Evolutionary conservation across 2,113 vertebrate species (phyloP), one percentile per base, ranked within the genome.

Genomic region (Sceloporus undulatus): DNA sequence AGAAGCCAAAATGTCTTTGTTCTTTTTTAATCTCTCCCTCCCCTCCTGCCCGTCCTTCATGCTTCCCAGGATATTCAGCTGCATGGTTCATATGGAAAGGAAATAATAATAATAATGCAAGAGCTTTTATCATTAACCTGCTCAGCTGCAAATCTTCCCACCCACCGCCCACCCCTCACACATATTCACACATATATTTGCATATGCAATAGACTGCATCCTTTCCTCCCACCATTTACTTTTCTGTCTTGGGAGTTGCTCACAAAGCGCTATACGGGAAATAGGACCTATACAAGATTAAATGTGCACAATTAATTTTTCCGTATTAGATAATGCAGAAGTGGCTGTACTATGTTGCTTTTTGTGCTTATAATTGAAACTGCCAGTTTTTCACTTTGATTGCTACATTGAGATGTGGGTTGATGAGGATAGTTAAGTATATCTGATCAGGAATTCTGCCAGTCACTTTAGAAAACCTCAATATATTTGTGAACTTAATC

Each of bases 141-240:
- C 94, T 95, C 88, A 92, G 89, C 95, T 95, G 93, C 92, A 95
- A 94, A 95, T 93, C 87, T 93, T 85, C 83, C 92, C 91, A 87
- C 92, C 90, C 93, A 90, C 59, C 91, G 83, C 92, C 90, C 93
- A 90, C 59, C 91, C 82, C 77, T 42, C 92, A 90, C 34, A 89
- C 82, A 95, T 91, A 92, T 77, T 87, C 87, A 65, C 88, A 66
- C 84, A 75, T 82, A 90, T 85, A 95, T 95, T 94, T 95, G 95
- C 87, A 89, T 94, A 90, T 89, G 92, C 93, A 94, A 94, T 95
- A 91, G 92, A 77, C 90, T 76, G 86, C 71, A 94, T 95, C 95
- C 93, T 94, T 91, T 78, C 78, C 91, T 93, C 95, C 93, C 92
- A 83, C 59, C 91, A 85, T 90, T 48, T 0, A 71, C 78, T 90